Evolutionary conservation across 1,140 invertebrate species (phyloP), one percentile per base, ranked within the genome.

Genomic region (Palaemon carinicauda): DNA sequence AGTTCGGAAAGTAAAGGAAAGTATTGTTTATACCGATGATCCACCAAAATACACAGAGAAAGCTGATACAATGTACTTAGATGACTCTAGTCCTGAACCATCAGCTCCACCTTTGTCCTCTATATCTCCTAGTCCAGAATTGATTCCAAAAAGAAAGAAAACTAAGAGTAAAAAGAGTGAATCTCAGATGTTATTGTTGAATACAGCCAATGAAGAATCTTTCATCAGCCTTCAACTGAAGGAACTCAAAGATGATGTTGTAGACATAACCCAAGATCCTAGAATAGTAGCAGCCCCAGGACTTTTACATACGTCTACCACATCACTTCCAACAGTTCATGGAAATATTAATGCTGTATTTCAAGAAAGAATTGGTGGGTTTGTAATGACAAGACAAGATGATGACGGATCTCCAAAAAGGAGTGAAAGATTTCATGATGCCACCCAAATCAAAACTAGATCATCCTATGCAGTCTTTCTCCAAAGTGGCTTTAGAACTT

Each of bases 401-500:
- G 50, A 52, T 79, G 24, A 54, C 14, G 84, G 75, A 9, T 14
- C 41, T 29, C 78, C 53, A n/a, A 86, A 33, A 29, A 80, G 73
- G 84, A 86, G 52, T 27, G 84, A 86, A 65, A 75, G 78, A 21
- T 51, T 86, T n/a, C 77, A 73, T 24, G 84, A 86, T 73, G 60
- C 53, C n/a, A 80, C 14, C 31, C 53, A 86, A 51, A 41, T 71
- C 29, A 60, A 54, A 73, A 86, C 77, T 4, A 31, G 77, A 69
- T 50, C 21, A 19, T 86, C 84, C 50, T 69, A 86, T 86, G 88
- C 86, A 50, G 41, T 87, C 27, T 82, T 84, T 24, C 41, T 89
- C 5, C 88, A 89, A 77, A 84, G 81, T 81, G 87, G 88, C 17
- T 89, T 89, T 82, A 79, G 88, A 73, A 87, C 88, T 24, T 89